Base-by-base conservation (phyloP, 2,888 invertebrate species). In the Lamellibrachia satsuma region DNA sequence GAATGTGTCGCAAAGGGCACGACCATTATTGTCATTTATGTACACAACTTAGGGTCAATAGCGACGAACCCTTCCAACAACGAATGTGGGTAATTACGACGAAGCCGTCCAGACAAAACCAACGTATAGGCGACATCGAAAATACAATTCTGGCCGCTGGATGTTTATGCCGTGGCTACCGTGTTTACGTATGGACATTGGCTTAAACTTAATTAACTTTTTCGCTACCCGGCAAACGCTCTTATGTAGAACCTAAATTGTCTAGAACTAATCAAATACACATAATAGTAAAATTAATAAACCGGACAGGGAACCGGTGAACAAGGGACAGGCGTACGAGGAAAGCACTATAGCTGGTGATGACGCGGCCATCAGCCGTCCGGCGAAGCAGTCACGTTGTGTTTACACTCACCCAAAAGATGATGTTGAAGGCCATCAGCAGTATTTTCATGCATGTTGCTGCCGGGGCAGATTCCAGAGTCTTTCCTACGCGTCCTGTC, bases 401-500 rank as follows among this genome's bases (percentile, higher is more conserved):
- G 75, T 75, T 75, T n/a, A n/a, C 11, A 97, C 98, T 97, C 97
- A 98, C 98, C 98, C 98, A 98, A 96, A 98, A 98, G 55, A 98
- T 97, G 94, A 98, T 97, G 97, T 98, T 98, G 97, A 98, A 98
- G 92, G 98, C 97, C 97, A 98, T 98, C 93, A 98, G 97, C 90
- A 98, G 97, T 1, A 98, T 97, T 96, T 98, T 98, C 97, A 98
- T 97, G 96, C 98, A 98, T 94, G 98, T 97, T 96, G 98, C 97
- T 55, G 98, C 97, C 90, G 98, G 95, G 90, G 95, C 90, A 7
- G 94, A 93, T 92, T 94, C 93, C 52, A 94, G 52, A 8, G 91
- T 93, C 57, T 92, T 91, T 52, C 92, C 93, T 9, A 93, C 55
- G 91, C 94, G 91, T 7, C 93, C 93, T 7, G 94, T 92, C 94